A percentile compares a stretch with the other conserved stretches of the same genome.
Conservation (phyloP, 1,140 invertebrate species). For the Drosophila elegans region DNA sequence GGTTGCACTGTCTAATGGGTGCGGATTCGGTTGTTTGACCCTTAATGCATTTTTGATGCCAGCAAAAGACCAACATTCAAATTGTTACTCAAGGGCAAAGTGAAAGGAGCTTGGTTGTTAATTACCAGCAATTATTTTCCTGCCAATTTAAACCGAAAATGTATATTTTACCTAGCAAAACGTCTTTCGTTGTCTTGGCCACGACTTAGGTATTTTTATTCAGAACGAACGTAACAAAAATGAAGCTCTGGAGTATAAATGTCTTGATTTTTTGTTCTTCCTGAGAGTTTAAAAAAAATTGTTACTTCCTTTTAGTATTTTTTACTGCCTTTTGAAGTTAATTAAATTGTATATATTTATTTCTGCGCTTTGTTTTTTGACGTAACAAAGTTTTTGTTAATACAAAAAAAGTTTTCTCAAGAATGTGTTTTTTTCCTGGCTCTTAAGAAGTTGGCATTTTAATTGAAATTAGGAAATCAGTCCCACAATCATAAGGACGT, state of each 20-base stretch:
- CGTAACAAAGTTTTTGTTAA: too few species aligned
- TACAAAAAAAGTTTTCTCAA: too few species aligned
- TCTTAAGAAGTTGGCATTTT: not conserved
- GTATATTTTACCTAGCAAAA: not conserved
- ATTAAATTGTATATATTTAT: too few species aligned
- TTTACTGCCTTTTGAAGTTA: too few species aligned
- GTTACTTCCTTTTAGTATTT: too few species aligned
- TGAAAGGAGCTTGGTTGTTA: slow-evolving; percentile 9
- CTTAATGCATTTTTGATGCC: slow-evolving; percentile 63
- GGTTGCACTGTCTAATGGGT: slow-evolving; percentile 46
- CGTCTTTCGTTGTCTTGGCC: not conserved
- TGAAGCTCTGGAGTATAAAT: not conserved
- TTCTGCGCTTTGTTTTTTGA: too few species aligned
- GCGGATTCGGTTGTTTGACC: slow-evolving; percentile 33
- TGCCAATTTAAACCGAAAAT: slow-evolving; percentile 8
- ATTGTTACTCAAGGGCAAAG: slow-evolving; percentile 17
- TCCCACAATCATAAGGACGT: not conserved
- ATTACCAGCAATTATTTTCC: slow-evolving; percentile 30
- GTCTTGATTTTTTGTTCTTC: too few species aligned
- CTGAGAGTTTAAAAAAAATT: too few species aligned
- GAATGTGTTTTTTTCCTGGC: too few species aligned
- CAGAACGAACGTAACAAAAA: not conserved
- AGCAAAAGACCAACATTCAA: slow-evolving; percentile 10
- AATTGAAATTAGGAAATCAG: not conserved
- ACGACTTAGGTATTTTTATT: not conserved